Conservation (phyloP, 2,888 invertebrate genomes). For the Caenorhabditis panamensis region DNA sequence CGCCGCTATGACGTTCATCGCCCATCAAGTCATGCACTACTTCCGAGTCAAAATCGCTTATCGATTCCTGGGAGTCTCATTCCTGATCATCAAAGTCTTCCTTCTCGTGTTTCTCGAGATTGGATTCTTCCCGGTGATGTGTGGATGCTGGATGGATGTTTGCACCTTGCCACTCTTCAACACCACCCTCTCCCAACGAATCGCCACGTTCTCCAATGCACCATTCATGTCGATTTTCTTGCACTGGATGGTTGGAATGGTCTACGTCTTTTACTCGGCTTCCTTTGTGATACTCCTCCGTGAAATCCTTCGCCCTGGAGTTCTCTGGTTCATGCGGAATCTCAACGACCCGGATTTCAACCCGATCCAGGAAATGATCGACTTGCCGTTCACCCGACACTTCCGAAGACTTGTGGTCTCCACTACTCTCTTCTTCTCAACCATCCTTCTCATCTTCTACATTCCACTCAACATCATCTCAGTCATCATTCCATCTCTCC, state of each 20-base stretch:
- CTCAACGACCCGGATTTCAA: conserved; percentile 99
- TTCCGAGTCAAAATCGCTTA: conserved; percentile 87
- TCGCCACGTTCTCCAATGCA: conserved; percentile 90
- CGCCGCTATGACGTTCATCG: conserved; percentile 88
- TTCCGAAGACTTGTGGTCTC: conserved; percentile 92
- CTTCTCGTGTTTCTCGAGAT: conserved; percentile 96
- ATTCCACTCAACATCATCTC: conserved; percentile 92
- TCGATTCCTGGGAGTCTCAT: conserved; percentile 86
- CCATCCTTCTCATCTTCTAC: conserved; percentile 96
- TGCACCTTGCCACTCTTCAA: conserved; percentile 88
- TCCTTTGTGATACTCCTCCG: conserved; percentile 93
- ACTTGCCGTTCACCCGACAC: conserved; percentile 93
- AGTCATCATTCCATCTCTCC: conserved; percentile 88
- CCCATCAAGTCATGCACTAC: conserved; percentile 90
- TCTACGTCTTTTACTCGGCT: conserved; percentile 98
- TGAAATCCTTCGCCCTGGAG: conserved; percentile 92
- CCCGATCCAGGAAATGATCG: conserved; percentile 99
- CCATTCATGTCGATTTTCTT: conserved; percentile 98
- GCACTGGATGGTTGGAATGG: conserved; percentile 99
- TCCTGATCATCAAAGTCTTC: conserved; percentile 86
- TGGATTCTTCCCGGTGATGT: conserved; percentile 94
- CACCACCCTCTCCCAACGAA: conserved; percentile 87
- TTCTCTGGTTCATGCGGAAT: conserved; percentile 97
- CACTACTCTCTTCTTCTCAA: conserved; percentile 90
- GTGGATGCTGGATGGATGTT: conserved; percentile 99